Percentiles rank a stretch among this genome's conserved stretches.
Conservation (phyloP, 1,140 invertebrate genomes). For the Bombus haemorrhoidalis region DNA sequence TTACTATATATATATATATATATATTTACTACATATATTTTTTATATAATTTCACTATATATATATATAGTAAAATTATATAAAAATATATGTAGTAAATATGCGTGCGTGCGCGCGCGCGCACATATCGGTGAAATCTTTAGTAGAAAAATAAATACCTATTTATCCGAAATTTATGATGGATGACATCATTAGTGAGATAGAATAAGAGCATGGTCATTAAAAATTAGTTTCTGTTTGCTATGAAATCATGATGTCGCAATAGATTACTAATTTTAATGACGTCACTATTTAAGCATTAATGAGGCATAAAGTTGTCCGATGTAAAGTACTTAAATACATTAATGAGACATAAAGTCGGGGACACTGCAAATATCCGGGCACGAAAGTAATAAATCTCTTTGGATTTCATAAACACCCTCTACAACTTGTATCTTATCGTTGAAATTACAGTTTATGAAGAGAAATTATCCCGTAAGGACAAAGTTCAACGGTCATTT, state of each 20-base stretch:
- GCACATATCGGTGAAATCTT: not conserved
- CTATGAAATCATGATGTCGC: not conserved
- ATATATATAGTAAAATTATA: too few relatives aligned
- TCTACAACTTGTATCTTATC: too few relatives aligned
- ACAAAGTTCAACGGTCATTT: not conserved
- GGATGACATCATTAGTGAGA: not conserved
- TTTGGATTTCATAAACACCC: not conserved
- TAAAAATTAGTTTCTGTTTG: not conserved
- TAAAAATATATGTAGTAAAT: too few relatives aligned
- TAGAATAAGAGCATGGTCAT: not conserved
- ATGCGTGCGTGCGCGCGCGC: too few relatives aligned
- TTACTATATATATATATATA: too few relatives aligned
- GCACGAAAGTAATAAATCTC: not conserved
- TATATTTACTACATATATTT: too few relatives aligned
- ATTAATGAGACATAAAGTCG: not conserved
- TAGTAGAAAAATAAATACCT: not conserved
- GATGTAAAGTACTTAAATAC: too few relatives aligned
- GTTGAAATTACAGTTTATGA: too few relatives aligned
- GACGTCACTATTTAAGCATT: conserved; percentile 12
- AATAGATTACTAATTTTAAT: not conserved
- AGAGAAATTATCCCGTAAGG: too few relatives aligned
- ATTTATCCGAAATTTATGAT: not conserved
- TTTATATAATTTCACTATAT: too few relatives aligned
- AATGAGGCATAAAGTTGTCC: not conserved
- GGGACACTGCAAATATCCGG: not conserved